Percentiles rank a stretch among this genome's conserved stretches.
phyloP scores from a whole-genome alignment of 2,888 invertebrate genomes.

The Dynastes maya region DNA sequence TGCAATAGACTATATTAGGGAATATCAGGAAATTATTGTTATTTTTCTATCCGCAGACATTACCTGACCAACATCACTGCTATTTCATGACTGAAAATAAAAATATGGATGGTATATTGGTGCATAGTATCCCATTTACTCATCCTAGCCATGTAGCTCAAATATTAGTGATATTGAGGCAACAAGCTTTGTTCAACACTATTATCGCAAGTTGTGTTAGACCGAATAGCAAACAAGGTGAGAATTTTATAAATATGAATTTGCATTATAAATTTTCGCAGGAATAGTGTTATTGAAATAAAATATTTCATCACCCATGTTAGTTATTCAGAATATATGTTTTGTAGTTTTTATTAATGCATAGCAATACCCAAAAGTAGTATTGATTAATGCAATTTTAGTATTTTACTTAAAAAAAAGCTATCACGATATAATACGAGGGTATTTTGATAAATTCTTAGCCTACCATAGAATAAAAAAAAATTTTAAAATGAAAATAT shows the following conservation, averaged over 20 bases:
- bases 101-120: conserved; percentile 82
- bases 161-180: conserved; percentile 87
- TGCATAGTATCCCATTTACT: conserved; percentile 90
- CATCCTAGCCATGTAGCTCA: conserved; percentile 94
- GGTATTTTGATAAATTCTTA: too few relatives aligned
- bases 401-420: too few relatives aligned
- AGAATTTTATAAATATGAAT: conserved; percentile 54
- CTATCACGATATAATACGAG: too few relatives aligned
- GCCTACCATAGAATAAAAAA: too few relatives aligned
- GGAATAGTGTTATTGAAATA: too few relatives aligned
- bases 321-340: conserved; percentile 3
- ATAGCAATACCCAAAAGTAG: too few relatives aligned
- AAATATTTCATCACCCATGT: not conserved
- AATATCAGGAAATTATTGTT: not conserved
- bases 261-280: too few relatives aligned
- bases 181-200: conserved; percentile 93
- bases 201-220: conserved; percentile 92
- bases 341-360: too few relatives aligned
- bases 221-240: conserved; percentile 85
- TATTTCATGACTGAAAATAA: conserved; percentile 92
- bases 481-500: too few relatives aligned
- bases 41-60: conserved; percentile 74
- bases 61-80: conserved; percentile 95
- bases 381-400: too few relatives aligned
- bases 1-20: not conserved